Conservation (phyloP, 2,888 invertebrate genomes). For the Cantharis rustica region DNA sequence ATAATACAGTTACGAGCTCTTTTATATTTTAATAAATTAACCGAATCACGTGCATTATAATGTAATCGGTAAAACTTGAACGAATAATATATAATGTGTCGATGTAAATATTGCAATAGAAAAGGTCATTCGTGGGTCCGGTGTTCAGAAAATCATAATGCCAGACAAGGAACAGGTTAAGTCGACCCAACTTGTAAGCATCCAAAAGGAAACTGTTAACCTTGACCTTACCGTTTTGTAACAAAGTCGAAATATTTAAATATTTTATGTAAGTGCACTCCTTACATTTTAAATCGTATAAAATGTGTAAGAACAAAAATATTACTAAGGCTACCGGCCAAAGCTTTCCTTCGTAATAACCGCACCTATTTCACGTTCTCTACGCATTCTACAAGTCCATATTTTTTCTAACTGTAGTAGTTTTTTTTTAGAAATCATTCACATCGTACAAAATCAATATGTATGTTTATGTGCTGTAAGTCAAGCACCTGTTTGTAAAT, state of each 20-base stretch:
- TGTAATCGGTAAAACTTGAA: background rate
- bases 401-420: conserved; percentile 14
- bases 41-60: background rate
- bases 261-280: background rate
- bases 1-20: background rate
- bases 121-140: background rate
- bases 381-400: conserved; percentile 19
- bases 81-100: no score
- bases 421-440: conserved; percentile 7
- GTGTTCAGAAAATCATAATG: conserved; percentile 2
- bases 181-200: conserved; percentile 11
- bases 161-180: conserved; percentile 20
- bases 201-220: background rate
- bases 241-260: background rate
- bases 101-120: background rate
- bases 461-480: background rate
- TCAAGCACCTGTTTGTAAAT: background rate
- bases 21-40: background rate
- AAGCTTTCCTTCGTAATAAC: conserved; percentile 1
- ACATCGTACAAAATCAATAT: background rate
- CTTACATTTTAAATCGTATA: background rate
- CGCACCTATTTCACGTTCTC: conserved; percentile 26
- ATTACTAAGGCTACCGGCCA: background rate
- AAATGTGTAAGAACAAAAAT: background rate
- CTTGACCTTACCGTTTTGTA: background rate